Percentiles rank a stretch among this genome's conserved stretches.
Evolutionary conservation across 2,888 invertebrate genomes (phyloP).

Genomic region (Amphipoea lucens): DNA sequence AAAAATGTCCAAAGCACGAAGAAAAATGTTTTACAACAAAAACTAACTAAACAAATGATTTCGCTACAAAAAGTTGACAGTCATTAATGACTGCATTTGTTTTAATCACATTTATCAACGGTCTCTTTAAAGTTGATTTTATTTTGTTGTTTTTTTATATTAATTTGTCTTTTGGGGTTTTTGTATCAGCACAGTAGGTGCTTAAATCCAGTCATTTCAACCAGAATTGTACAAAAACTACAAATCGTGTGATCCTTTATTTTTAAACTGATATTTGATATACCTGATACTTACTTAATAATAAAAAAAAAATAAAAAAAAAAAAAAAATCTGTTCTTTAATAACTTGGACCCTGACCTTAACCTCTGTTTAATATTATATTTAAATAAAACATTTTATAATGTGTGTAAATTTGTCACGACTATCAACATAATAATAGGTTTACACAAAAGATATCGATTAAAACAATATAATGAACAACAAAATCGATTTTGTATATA

Average conservation of each 20-base stretch:
- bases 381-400: background rate
- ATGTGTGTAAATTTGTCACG: constrained; percentile 28
- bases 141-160: constrained; percentile 18
- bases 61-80: constrained; percentile 46
- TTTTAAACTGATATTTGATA: background rate
- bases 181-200: background rate
- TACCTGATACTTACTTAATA: background rate
- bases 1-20: constrained; percentile 3
- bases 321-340: too few species aligned
- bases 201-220: background rate
- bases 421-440: constrained; percentile 41
- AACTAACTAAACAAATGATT: constrained; percentile 41
- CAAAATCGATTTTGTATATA: constrained; percentile 20
- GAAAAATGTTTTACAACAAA: constrained; percentile 23
- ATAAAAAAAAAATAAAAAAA: too few species aligned
- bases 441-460: constrained; percentile 27
- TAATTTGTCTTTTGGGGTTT: constrained; percentile 2
- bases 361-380: constrained; percentile 1
- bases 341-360: constrained; percentile 36
- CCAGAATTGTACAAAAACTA: background rate
- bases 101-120: constrained; percentile 44
- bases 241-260: background rate
- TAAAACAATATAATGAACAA: constrained; percentile 22
- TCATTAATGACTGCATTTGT: constrained; percentile 36
- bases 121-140: constrained; percentile 2